Evolutionary conservation across 1,140 invertebrate species (phyloP), one percentile per base, ranked within the genome.

Genomic region (Luehdorfia chinensis): DNA sequence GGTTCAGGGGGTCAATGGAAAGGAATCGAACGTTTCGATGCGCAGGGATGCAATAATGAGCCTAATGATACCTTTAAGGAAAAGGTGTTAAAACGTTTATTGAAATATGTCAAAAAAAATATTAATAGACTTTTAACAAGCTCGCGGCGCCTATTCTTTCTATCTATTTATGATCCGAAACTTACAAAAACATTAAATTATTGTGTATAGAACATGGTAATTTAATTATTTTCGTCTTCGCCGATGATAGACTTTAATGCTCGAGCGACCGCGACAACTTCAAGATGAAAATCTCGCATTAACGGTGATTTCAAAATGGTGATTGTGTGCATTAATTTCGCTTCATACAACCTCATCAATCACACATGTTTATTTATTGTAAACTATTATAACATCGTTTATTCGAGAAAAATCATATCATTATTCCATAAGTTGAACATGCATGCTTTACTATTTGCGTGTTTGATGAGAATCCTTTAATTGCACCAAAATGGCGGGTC

Each of bases 11-110:
- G 39, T 49, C 54, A 41, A 41, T 28, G 37, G 7, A 28, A 27
- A 27, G 12, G 23, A 39, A 39, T 39, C 19, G 36, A 41, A 41
- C 2, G 37, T 16, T 27, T 27, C 37, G 37, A 39, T 25, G 48
- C 25, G 28, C 43, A 47, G 60, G 55, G 56, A 39, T 57, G 66
- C 68, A 75, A 78, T 78, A 81, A 84, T 70, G 53, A 72, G 32
- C 59, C 73, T 85, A 85, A 85, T 83, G 70, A 85, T 83, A 84
- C 70, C 68, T 73, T 64, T 47, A 69, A 56, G 64, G 74, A 71
- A 81, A 85, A 85, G 81, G 81, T 85, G 81, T 85, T 81, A 85
- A 80, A 83, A 79, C 77, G 66, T 79, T 83, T 83, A 85, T 83
- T 81, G 78, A 79, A 83, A 79, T 76, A 66, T 72, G 64, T 70